Evolutionary conservation across 2,888 invertebrate genomes (phyloP), one percentile per base, ranked within the genome.

Genomic region (Gandaritis pyraliata): DNA sequence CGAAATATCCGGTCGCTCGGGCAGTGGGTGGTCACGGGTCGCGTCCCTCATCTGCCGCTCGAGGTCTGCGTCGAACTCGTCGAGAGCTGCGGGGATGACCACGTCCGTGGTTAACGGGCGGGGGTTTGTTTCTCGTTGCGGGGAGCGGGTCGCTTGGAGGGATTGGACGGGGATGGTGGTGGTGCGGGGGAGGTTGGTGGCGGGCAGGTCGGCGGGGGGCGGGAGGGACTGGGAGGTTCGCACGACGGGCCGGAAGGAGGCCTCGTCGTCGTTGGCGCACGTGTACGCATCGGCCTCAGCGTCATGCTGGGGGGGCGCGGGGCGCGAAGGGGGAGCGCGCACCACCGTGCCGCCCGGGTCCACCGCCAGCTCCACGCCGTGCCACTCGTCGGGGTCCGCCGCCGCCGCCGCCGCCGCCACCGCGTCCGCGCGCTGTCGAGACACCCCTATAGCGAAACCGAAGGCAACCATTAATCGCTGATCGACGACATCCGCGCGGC

Each of bases 371-470:
- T 93, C 93, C 81, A 95, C 93, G 87, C 89, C 75, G 88, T 78
- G 83, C 71, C 86, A 86, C 80, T 88, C 85, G 16, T 43, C 43
- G 16, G 15, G 33, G 23, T 23, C 29, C 7, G 13, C 13, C 84
- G 83, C 91, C 52, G 51, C 61, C 69, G 87, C 88, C 77, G 83
- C 66, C 93, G 87, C 89, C 75, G 86, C 86, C 79, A 88, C 85
- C 84, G 85, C 91, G 48, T 66, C 64, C 56, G 52, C 65, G 65
- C 66, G 68, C 69, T 64, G 59, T 52, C 75, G 74, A 74, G 69
- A 75, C 90, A 90, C 94, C 95, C 95, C 95, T 95, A 95, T 94
- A 95, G 33, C 95, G 83, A 87, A 96, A 96, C 96, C 96, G 95
- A 95, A 95, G 96, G 96, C 96, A 95, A 94, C 94, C 89, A 83